Evolutionary conservation across 37 sponge, comb jelly and placozoan genomes (phyloP), one percentile per base, ranked within the genome.

Genomic region (Hormiphora californensis): DNA sequence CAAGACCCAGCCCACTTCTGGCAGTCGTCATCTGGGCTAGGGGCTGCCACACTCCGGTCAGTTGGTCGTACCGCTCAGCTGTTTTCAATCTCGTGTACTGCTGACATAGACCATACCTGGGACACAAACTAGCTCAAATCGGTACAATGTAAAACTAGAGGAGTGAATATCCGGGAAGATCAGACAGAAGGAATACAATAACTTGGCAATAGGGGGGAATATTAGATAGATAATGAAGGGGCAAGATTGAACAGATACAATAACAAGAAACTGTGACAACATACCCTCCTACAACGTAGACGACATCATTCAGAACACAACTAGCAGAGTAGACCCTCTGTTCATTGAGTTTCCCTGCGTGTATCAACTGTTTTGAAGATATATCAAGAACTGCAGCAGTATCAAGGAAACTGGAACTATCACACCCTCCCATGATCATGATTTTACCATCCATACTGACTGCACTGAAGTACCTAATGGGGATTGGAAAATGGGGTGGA

Each of bases 341-440:
- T 33, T 73, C 81, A 25, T 27, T 73, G 23, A 73, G 9, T 30
- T 73, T 73, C 1, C 81, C 81, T 0, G 81, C 81, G 44, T 28
- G 25, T 5, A 73, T 73, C 4, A 73, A 30, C 44, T 73, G 81
- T 41, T 40, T 73, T 43, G 81, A 73, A 21, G 81, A n/a, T 8
- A 73, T 73, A 33, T 73, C 81, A 4, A 73, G 81, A 1, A 73
- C 81, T 5, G 81, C 81, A 43, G 81, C 81, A 2, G 81, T 73
- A 28, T 73, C 81, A 22, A 32, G 40, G 81, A 43, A 73, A 40
- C 81, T 73, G 1, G 35, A 43, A 0, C 46, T 73, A 46, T 73
- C 81, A 73, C 81, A 73, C 12, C 81, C 81, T 17, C 81, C 81
- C 81, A 73, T 73, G 9, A 73, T 73, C 81, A 73, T 73, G 9